phyloP scores from a whole-genome alignment of 2,888 invertebrate species.

The Nowickia ferox region DNA sequence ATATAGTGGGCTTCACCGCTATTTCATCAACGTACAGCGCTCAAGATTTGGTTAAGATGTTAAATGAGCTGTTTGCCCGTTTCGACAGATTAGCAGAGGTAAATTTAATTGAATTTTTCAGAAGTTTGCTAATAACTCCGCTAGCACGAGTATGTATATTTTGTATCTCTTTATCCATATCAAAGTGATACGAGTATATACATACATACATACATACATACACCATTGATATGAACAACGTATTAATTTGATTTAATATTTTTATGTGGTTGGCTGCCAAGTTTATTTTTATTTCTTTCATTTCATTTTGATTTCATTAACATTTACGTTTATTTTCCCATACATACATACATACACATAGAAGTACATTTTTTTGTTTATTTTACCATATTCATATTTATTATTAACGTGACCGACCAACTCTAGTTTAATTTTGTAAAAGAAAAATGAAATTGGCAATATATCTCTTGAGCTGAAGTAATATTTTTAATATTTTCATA shows the following conservation, averaged over 20 bases:
- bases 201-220: background rate
- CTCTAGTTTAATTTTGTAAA: background rate
- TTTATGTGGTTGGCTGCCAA: conserved; percentile 45
- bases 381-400: background rate
- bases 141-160: background rate
- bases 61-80: conserved; percentile 97
- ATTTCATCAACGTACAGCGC: conserved; percentile 97
- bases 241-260: conserved; percentile 50
- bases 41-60: conserved; percentile 96
- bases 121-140: background rate
- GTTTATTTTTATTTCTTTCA: conserved; percentile 40
- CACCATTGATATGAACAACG: background rate
- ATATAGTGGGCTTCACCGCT: conserved; percentile 98
- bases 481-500: no score
- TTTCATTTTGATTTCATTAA: conserved; percentile 62
- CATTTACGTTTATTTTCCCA: conserved; percentile 37
- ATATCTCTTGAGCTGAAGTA: no score
- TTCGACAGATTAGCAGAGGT: conserved; percentile 95
- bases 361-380: conserved; percentile 1
- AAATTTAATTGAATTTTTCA: conserved; percentile 77
- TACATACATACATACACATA: background rate
- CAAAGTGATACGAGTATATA: background rate
- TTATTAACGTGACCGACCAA: conserved; percentile 42
- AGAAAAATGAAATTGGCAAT: background rate
- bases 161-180: background rate